Percentiles rank a stretch among this genome's conserved stretches.
phyloP scores from a whole-genome alignment of 2,113 vertebrate genomes.

The Pimephales promelas region DNA sequence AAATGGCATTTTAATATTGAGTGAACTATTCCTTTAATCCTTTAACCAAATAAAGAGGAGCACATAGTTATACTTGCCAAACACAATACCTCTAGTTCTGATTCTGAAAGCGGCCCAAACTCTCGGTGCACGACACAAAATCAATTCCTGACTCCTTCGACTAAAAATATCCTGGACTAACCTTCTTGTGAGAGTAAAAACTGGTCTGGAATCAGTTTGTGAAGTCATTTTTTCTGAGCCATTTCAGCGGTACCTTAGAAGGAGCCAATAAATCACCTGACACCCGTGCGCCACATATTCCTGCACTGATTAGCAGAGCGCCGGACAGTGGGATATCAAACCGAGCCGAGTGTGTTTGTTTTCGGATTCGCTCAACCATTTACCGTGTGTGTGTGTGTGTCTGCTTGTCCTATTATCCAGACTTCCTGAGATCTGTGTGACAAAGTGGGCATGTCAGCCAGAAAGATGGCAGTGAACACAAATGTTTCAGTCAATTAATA shows the following conservation, averaged over 20 bases:
- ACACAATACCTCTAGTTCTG: not conserved
- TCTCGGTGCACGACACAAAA: not conserved
- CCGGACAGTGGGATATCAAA: not conserved
- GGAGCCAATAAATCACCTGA: slow-evolving; percentile 73
- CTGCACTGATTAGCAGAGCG: slow-evolving; percentile 66
- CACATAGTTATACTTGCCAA: not conserved
- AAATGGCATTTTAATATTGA: not conserved
- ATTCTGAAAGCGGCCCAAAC: not conserved
- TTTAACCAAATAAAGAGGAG: not conserved
- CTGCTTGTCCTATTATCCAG: slow-evolving; percentile 30
- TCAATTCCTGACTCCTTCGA: not conserved
- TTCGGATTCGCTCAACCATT: not conserved
- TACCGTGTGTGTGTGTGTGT: not conserved
- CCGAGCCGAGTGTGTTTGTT: slow-evolving; percentile 17
- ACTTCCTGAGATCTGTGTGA: slow-evolving; percentile 39
- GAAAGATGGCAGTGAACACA: slow-evolving; percentile 38
- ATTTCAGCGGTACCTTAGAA: slow-evolving; percentile 60
- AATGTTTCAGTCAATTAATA: slow-evolving; percentile 52
- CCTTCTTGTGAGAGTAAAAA: slow-evolving; percentile 18
- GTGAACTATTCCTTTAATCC: not conserved
- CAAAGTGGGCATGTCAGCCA: slow-evolving; percentile 46
- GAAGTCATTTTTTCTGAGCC: slow-evolving; percentile 56
- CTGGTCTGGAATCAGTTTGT: slow-evolving; percentile 55
- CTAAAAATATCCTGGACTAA: slow-evolving; percentile 30
- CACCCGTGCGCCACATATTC: slow-evolving; percentile 67